phyloP scores from a whole-genome alignment of 2,797 vertebrate species.

The Podargus strigoides region DNA sequence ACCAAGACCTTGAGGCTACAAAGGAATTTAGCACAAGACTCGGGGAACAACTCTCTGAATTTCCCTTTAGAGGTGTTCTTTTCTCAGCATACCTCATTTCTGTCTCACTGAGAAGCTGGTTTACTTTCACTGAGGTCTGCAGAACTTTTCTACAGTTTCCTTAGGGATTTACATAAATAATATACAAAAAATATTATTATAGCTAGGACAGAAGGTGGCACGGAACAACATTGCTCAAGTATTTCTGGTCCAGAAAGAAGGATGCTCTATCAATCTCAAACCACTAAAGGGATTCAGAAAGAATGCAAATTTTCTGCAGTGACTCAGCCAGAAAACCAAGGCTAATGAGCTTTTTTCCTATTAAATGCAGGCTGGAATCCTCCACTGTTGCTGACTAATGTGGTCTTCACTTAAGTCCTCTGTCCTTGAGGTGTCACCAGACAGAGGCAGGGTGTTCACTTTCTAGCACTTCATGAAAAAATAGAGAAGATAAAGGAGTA shows the following conservation, averaged over 20 bases:
- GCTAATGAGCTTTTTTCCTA: background rate
- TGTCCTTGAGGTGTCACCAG: background rate
- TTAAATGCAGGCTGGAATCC: background rate
- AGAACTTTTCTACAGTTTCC: conserved; percentile 12
- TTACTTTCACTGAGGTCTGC: conserved; percentile 30
- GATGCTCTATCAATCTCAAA: conserved; percentile 22
- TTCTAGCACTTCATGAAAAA: background rate
- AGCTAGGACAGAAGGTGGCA: background rate
- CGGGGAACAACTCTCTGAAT: background rate
- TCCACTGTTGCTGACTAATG: background rate
- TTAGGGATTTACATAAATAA: background rate
- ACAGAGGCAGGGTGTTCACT: background rate
- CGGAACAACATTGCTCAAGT: background rate
- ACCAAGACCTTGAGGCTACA: conserved; percentile 20
- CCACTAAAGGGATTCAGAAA: background rate
- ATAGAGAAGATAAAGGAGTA: background rate
- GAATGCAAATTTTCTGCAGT: background rate
- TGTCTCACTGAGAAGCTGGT: conserved; percentile 23
- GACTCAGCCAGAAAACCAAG: background rate
- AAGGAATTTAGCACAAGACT: conserved; percentile 31
- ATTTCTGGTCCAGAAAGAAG: conserved; percentile 2
- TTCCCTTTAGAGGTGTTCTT: conserved; percentile 35
- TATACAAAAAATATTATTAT: background rate
- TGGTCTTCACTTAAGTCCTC: background rate
- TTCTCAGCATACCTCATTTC: conserved; percentile 49